Evolutionary conservation across 1,140 invertebrate genomes (phyloP).

Genomic region (Conopomorpha cramerella): DNA sequence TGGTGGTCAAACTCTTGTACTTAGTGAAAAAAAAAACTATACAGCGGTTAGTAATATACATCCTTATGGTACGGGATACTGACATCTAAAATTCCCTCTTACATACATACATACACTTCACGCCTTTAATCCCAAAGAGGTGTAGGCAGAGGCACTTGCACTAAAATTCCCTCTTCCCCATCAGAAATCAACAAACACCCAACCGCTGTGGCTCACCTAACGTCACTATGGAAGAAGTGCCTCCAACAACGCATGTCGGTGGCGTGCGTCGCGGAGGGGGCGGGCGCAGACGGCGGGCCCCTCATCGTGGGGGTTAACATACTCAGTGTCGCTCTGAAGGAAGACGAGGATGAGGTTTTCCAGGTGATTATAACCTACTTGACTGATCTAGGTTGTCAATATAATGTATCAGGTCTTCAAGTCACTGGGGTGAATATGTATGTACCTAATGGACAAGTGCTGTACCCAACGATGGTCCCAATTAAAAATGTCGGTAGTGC

Average conservation of each 20-base stretch:
- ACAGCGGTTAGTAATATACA: too few species aligned
- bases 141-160: not conserved
- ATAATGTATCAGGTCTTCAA: too few species aligned
- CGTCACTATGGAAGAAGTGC: constrained; percentile 28
- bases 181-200: constrained; percentile 34
- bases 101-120: not conserved
- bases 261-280: constrained; percentile 28
- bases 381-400: too few species aligned
- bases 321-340: constrained; percentile 6
- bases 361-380: too few species aligned
- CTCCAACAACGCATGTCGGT: constrained; percentile 29
- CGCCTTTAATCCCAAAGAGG: not conserved
- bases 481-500: too few species aligned
- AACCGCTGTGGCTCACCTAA: constrained; percentile 19
- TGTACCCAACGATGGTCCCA: too few species aligned
- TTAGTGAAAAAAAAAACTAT: too few species aligned
- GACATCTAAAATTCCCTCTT: too few species aligned
- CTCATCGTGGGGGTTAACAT: constrained; percentile 31
- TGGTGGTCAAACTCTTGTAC: too few species aligned
- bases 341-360: constrained; percentile 2
- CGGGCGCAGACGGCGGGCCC: constrained; percentile 4
- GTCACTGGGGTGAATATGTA: too few species aligned
- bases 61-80: too few species aligned
- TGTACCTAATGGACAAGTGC: too few species aligned
- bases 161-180: not conserved